Conservation (phyloP, 2,113 vertebrate genomes). For the Leiothrix lutea region DNA sequence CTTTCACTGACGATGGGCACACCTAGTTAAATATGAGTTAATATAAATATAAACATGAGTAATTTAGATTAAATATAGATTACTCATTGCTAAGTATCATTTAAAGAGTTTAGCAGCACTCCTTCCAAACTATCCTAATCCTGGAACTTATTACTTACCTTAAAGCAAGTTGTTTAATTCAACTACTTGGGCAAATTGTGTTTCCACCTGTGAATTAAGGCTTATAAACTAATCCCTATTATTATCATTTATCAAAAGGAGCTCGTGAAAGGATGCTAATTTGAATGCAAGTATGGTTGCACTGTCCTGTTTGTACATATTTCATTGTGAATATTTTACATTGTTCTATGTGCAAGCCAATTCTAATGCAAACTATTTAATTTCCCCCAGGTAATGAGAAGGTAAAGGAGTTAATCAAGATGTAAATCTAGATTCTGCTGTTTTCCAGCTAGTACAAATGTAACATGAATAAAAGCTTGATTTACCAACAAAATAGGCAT, state of each 20-base stretch:
- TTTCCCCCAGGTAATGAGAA: constrained; percentile 58
- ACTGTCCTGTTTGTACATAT: constrained; percentile 17
- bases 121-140: neutral
- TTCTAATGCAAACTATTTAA: constrained; percentile 52
- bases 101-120: neutral
- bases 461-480: constrained; percentile 3
- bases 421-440: constrained; percentile 38
- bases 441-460: neutral
- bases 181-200: neutral
- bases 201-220: neutral
- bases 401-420: constrained; percentile 53
- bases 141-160: neutral
- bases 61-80: no score
- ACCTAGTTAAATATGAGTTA: neutral
- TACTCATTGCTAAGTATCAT: neutral
- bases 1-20: neutral
- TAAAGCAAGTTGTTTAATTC: neutral
- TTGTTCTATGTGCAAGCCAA: constrained; percentile 37
- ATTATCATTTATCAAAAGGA: constrained; percentile 39
- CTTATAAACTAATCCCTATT: constrained; percentile 33
- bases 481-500: neutral
- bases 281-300: constrained; percentile 1
- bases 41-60: neutral
- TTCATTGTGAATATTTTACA: constrained; percentile 45
- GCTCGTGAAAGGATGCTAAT: neutral